Conservation (phyloP, 2,888 invertebrate genomes). For the Isotomurus palustris region DNA sequence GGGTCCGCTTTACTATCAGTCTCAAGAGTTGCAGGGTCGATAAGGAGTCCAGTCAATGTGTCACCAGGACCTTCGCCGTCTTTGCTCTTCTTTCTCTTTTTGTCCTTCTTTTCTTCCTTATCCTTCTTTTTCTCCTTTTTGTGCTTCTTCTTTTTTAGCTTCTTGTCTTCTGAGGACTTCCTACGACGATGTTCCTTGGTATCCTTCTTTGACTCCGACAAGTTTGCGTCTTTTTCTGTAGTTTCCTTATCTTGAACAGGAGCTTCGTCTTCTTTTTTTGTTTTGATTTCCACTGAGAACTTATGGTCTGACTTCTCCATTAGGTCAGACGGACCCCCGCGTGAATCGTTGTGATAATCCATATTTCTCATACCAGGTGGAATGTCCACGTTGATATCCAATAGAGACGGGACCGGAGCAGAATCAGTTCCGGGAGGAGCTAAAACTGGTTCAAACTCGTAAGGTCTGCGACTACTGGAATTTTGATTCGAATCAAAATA, state of each 20-base stretch:
- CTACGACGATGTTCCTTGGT: conserved; percentile 15
- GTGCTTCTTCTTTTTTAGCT: conserved; percentile 48
- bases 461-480: conserved; percentile 13
- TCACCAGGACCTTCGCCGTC: conserved; percentile 37
- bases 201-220: conserved; percentile 12
- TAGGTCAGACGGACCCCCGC: neutral
- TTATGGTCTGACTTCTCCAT: neutral
- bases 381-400: conserved; percentile 9
- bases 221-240: too few species aligned
- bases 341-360: neutral
- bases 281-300: conserved; percentile 42
- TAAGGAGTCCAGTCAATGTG: conserved; percentile 8
- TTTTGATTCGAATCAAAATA: too few species aligned
- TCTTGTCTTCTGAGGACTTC: conserved; percentile 24
- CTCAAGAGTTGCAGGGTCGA: too few species aligned
- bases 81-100: conserved; percentile 48
- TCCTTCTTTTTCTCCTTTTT: conserved; percentile 52
- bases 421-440: conserved; percentile 38
- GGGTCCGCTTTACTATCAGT: too few species aligned
- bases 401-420: conserved; percentile 18
- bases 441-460: conserved; percentile 30
- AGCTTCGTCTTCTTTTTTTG: conserved; percentile 48
- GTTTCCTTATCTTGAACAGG: conserved; percentile 1
- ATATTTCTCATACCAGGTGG: conserved; percentile 5
- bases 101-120: conserved; percentile 49